phyloP scores from a whole-genome alignment of 2,113 vertebrate genomes.

The Seriola dumerili region DNA sequence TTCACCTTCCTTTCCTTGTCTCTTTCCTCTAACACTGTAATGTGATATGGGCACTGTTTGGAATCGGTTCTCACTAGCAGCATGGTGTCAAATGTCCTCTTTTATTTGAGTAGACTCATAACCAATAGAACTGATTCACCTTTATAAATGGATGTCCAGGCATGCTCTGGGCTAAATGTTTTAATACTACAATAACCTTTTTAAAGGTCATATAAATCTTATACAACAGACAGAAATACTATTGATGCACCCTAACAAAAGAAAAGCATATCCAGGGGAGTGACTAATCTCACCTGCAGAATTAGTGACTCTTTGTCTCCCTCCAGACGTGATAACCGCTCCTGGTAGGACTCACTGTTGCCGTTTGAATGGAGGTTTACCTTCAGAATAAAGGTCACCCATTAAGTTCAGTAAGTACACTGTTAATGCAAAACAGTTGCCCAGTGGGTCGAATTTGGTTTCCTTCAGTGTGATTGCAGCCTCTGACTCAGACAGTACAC shows the following conservation, averaged over 20 bases:
- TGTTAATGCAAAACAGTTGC: conserved; percentile 38
- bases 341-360: conserved; percentile 93
- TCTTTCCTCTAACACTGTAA: conserved; percentile 25
- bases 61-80: conserved; percentile 40
- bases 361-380: conserved; percentile 86
- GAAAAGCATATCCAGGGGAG: background rate
- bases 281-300: conserved; percentile 90
- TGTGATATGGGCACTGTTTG: conserved; percentile 48
- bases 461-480: conserved; percentile 15
- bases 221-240: background rate
- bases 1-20: conserved; percentile 20
- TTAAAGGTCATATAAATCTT: background rate
- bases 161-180: background rate
- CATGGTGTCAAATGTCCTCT: conserved; percentile 25
- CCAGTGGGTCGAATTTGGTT: conserved; percentile 31
- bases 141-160: conserved; percentile 4
- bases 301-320: conserved; percentile 98
- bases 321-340: conserved; percentile 94
- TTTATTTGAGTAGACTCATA: conserved; percentile 30
- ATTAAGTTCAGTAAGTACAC: conserved; percentile 37
- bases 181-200: conserved; percentile 10
- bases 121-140: conserved; percentile 21
- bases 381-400: conserved; percentile 78
- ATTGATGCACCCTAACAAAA: background rate
- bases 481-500: background rate